These are phyloP conservation scores for Drosophila tropicalis DNA, from an alignment of 1,140 invertebrate genomes.

Conservation along the genomic window DNA sequence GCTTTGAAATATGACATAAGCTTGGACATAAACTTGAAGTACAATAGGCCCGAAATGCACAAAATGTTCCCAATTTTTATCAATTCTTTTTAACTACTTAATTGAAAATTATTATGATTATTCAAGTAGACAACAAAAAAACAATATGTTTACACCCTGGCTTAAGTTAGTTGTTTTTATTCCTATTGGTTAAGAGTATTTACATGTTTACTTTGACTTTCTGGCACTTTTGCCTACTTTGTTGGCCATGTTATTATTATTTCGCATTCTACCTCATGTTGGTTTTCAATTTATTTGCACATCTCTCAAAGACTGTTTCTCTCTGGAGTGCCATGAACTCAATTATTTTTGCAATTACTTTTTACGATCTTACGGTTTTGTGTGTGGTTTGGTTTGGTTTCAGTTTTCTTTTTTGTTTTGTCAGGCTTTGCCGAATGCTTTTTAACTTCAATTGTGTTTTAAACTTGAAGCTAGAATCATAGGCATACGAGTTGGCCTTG, in stretches of 20 bases:
- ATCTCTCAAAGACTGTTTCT: constrained; percentile 30
- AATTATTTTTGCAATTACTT: constrained; percentile 79
- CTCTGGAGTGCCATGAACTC: constrained; percentile 74
- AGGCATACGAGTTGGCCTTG: constrained; percentile 22
- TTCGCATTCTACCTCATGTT: constrained; percentile 44
- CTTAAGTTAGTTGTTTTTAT: too few relatives aligned
- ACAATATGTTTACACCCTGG: too few relatives aligned
- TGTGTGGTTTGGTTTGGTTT: background rate
- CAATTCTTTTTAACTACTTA: too few relatives aligned
- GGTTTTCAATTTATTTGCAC: constrained; percentile 52
- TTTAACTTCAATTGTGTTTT: constrained; percentile 22
- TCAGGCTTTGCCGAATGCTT: background rate
- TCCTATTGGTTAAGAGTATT: constrained; percentile 7
- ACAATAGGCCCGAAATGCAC: too few relatives aligned
- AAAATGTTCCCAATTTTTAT: too few relatives aligned
- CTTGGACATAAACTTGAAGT: too few relatives aligned
- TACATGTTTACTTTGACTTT: constrained; percentile 15
- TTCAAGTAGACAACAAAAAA: too few relatives aligned
- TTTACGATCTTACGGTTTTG: constrained; percentile 59
- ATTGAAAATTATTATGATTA: too few relatives aligned
- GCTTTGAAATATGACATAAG: too few relatives aligned
- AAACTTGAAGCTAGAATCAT: constrained; percentile 29
- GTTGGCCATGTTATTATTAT: constrained; percentile 12
- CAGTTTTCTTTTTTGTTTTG: background rate
- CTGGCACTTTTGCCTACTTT: background rate